phyloP scores from a whole-genome alignment of 2,797 vertebrate genomes.

The Apogon hyalosoma region DNA sequence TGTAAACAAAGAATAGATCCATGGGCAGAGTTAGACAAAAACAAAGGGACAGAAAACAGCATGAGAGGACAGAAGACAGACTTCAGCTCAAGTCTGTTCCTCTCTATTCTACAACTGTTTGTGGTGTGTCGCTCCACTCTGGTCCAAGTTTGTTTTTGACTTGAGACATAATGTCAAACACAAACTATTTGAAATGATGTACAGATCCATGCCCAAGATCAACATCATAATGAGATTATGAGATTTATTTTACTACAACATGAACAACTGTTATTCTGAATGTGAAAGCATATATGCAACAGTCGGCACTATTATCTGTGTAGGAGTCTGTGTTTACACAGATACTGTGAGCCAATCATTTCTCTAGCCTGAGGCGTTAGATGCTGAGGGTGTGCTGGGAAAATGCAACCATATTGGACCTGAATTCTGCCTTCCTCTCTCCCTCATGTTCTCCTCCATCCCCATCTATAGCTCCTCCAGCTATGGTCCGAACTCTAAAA shows the following conservation, averaged over 20 bases:
- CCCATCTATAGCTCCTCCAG: slow-evolving; percentile 61
- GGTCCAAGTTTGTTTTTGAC: slow-evolving; percentile 54
- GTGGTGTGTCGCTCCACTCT: slow-evolving; percentile 12
- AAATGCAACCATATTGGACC: slow-evolving; percentile 67
- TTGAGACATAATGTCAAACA: slow-evolving; percentile 42
- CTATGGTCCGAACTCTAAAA: slow-evolving; percentile 71
- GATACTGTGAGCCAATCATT: slow-evolving; percentile 67
- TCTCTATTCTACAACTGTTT: slow-evolving; percentile 32
- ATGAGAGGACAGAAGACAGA: slow-evolving; percentile 33
- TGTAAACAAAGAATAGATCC: slow-evolving; percentile 23
- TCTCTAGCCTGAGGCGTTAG: slow-evolving; percentile 56
- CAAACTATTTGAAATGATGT: slow-evolving; percentile 21
- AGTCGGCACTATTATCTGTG: slow-evolving; percentile 46
- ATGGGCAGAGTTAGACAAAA: slow-evolving; percentile 31
- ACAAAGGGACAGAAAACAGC: slow-evolving; percentile 39
- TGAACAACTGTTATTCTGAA: slow-evolving; percentile 37
- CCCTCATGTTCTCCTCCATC: slow-evolving; percentile 36
- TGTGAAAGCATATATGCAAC: slow-evolving; percentile 20
- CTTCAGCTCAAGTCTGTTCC: slow-evolving; percentile 34
- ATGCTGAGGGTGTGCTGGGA: slow-evolving; percentile 53
- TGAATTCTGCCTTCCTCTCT: slow-evolving; percentile 41
- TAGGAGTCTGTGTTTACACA: slow-evolving; percentile 61
- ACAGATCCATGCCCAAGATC: slow-evolving; percentile 39
- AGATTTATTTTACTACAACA: slow-evolving; percentile 41
- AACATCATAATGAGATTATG: slow-evolving; percentile 51